Evolutionary conservation across 2,888 invertebrate genomes (phyloP).

Genomic region (Encarsia formosa): DNA sequence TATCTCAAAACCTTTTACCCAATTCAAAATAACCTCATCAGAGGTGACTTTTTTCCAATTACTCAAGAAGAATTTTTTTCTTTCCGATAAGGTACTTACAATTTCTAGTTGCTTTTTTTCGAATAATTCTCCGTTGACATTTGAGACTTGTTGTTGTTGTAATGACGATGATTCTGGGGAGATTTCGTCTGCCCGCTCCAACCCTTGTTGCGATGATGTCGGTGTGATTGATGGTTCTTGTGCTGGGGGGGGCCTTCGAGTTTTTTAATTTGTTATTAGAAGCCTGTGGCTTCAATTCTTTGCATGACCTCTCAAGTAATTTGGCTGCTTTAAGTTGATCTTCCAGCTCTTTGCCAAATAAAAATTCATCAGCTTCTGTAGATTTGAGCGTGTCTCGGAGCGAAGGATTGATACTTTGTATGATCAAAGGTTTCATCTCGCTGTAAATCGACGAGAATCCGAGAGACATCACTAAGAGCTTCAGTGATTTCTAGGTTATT

Average conservation of each 20-base stretch:
- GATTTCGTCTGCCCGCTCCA: not conserved
- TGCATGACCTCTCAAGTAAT: not conserved
- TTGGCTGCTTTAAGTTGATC: not conserved
- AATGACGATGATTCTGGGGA: no score
- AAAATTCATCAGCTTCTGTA: not conserved
- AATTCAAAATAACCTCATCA: not conserved
- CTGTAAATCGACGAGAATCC: not conserved
- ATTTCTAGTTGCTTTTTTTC: not conserved
- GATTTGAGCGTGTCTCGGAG: not conserved
- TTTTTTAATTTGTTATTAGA: not conserved
- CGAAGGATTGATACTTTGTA: not conserved
- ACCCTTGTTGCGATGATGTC: not conserved
- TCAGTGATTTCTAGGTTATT: not conserved
- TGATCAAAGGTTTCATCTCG: not conserved
- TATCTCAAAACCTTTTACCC: not conserved
- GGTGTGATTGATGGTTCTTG: not conserved
- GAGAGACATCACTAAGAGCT: not conserved
- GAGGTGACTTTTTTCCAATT: not conserved
- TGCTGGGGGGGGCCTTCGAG: not conserved
- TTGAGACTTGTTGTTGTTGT: not conserved
- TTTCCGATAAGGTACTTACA: not conserved
- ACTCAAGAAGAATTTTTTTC: not conserved
- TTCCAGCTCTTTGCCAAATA: not conserved
- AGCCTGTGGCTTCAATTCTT: not conserved
- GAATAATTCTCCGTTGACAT: not conserved